These are phyloP conservation scores for Cynaeus angustus DNA, from an alignment of 2,888 invertebrate species.

Conservation along the genomic window DNA sequence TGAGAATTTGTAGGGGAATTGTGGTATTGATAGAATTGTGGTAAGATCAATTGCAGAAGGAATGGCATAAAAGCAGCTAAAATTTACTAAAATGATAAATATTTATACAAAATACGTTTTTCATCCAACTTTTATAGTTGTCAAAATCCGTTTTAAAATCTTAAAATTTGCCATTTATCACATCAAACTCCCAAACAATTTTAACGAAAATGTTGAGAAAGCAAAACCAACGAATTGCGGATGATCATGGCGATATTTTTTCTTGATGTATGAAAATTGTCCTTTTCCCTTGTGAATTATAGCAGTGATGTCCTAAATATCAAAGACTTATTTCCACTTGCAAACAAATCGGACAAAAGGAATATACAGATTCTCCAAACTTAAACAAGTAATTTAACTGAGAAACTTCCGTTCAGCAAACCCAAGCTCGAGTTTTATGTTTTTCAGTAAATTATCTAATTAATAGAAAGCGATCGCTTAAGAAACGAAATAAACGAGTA, in stretches of 20 bases:
- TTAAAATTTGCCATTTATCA: too few species aligned
- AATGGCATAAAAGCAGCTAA: too few species aligned
- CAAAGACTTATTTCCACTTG: conserved; percentile 14
- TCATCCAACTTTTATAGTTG: too few species aligned
- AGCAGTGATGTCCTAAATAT: conserved; percentile 15
- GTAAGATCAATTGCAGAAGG: too few species aligned
- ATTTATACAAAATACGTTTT: too few species aligned
- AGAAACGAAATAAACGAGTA: conserved; percentile 1
- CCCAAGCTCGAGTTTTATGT: conserved; percentile 17
- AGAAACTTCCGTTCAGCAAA: conserved; percentile 11
- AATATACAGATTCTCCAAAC: conserved; percentile 28
- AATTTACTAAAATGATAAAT: too few species aligned
- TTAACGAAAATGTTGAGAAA: neutral
- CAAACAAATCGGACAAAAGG: conserved; percentile 25
- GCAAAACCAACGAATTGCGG: neutral
- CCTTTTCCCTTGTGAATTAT: too few species aligned
- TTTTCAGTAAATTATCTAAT: conserved; percentile 28
- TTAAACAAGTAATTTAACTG: conserved; percentile 26
- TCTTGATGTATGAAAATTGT: conserved; percentile 5
- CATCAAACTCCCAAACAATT: too few species aligned
- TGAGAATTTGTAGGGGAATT: too few species aligned
- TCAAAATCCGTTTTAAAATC: too few species aligned
- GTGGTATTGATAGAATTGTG: too few species aligned
- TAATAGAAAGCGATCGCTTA: conserved; percentile 2
- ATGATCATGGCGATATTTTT: neutral